Base-by-base conservation (phyloP, 2,113 vertebrate genomes). In the Thymallus thymallus region DNA sequence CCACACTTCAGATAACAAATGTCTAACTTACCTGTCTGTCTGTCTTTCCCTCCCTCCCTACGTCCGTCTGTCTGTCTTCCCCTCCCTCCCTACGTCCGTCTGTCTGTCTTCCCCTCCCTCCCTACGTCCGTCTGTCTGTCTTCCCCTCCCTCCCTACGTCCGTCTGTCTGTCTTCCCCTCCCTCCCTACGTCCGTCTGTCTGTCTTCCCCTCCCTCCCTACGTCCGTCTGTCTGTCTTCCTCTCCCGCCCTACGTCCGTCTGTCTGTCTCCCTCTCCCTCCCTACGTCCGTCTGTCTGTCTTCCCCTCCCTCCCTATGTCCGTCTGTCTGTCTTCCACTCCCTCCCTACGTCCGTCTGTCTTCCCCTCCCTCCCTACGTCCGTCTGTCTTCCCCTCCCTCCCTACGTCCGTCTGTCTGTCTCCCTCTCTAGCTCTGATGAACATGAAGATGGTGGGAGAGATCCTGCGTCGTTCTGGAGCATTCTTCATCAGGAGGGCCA, bases 401-500 rank as follows among this genome's bases (percentile, higher is more conserved):
- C 58, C 22, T 73, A 2, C 65, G 46, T 35, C 58, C 56, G 22
- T 71, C 74, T 64, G 22, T 30, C 32, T 48, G 4, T 24, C 22
- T 22, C 1, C n/a, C n/a, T 63, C 2, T 61, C 23, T 35, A 99
- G 98, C 95, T 88, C 97, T 99, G 77, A 88, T 96, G 77, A 94
- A 95, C 73, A 98, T 99, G 98, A 96, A 94, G 79, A 84, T 99
- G 76, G 79, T 99, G 0, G 94, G 97, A 7, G 95, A 96, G 81
- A 91, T 99, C 32, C 85, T 99, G 18, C 93, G 97, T 35, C 95
- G 96, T 81, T 96, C 94, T 0, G 98, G 98, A 12, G 98, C 97
- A 51, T 99, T 99, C 82, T 99, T 95, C 73, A 99, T 99, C 90
- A 92, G 96, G 0, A 94, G 97, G 16, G 91, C 95, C 30, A 98